Percentiles rank a stretch among this genome's conserved stretches.
Evolutionary conservation across 2,113 vertebrate species (phyloP).

Genomic region (Corvus hawaiiensis): DNA sequence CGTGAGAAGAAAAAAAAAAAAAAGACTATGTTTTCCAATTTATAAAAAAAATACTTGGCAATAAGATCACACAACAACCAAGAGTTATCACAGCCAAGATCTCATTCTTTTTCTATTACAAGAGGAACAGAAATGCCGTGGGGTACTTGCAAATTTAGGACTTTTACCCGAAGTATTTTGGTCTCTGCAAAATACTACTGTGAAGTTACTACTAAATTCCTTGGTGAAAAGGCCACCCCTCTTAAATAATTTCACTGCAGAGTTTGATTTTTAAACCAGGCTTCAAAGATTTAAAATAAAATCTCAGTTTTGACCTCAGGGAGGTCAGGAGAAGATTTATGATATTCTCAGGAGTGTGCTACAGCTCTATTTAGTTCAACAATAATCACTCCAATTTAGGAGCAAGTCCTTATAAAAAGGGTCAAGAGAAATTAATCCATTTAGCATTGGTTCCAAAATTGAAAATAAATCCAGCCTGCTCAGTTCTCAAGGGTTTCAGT

Average conservation of each 20-base stretch:
- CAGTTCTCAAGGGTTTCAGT: not conserved
- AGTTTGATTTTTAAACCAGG: slow-evolving; percentile 11
- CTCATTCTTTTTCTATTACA: not conserved
- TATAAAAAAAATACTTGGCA: not conserved
- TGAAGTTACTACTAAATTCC: not conserved
- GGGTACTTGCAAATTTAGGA: not conserved
- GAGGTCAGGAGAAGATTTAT: not conserved
- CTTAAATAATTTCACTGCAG: not conserved
- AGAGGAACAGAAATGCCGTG: not conserved
- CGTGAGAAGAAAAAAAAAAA: not conserved
- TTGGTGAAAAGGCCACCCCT: not conserved
- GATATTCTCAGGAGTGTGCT: not conserved
- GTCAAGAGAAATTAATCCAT: slow-evolving; percentile 43
- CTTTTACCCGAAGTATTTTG: not conserved
- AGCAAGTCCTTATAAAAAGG: slow-evolving; percentile 12
- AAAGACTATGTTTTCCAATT: not conserved
- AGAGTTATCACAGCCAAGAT: not conserved
- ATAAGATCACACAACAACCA: not conserved
- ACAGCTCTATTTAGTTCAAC: slow-evolving; percentile 30
- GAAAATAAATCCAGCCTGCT: slow-evolving; percentile 1
- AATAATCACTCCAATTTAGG: slow-evolving; percentile 49
- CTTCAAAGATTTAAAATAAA: slow-evolving; percentile 43
- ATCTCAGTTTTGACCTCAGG: not conserved
- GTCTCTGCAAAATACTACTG: not conserved
- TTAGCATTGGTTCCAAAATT: slow-evolving; percentile 10